Evolutionary conservation across 2,888 invertebrate genomes (phyloP).

Genomic region (Encarsia formosa): DNA sequence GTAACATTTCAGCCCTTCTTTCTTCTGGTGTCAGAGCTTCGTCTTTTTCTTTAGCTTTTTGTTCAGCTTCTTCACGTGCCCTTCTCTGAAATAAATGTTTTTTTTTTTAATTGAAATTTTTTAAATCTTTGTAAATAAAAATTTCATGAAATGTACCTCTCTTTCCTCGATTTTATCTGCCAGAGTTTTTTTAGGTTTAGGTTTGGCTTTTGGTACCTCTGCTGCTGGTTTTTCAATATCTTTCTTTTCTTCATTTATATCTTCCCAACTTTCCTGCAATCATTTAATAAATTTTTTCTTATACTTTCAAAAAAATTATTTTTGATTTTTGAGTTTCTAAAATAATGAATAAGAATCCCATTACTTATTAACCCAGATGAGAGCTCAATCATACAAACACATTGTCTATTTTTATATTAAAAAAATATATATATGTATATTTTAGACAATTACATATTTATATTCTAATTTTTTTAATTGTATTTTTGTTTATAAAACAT

Average conservation of each 20-base stretch:
- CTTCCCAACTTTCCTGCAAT: constrained; percentile 88
- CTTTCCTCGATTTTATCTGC: constrained; percentile 82
- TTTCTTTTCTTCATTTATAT: constrained; percentile 79
- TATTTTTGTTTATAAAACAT: too few species aligned
- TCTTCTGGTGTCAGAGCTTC: constrained; percentile 74
- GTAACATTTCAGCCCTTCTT: constrained; percentile 69
- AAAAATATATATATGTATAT: too few species aligned
- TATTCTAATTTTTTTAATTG: too few species aligned
- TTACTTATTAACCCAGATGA: too few species aligned
- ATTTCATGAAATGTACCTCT: constrained; percentile 60
- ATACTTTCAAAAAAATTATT: too few species aligned
- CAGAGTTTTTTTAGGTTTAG: constrained; percentile 71
- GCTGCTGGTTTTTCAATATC: constrained; percentile 67
- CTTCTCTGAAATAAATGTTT: constrained; percentile 52
- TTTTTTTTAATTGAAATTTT: constrained; percentile 1
- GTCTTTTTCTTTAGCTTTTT: constrained; percentile 58
- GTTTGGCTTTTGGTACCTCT: constrained; percentile 58
- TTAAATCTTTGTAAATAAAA: neutral
- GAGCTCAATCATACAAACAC: too few species aligned
- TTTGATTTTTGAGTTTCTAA: too few species aligned
- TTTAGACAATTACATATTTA: too few species aligned
- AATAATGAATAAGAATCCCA: too few species aligned
- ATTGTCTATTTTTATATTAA: too few species aligned
- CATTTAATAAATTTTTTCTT: too few species aligned
- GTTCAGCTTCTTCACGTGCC: constrained; percentile 63